These are phyloP conservation scores for Siderastrea radians DNA, from an alignment of 92 coral and sea anemone species.

Conservation along the genomic window DNA sequence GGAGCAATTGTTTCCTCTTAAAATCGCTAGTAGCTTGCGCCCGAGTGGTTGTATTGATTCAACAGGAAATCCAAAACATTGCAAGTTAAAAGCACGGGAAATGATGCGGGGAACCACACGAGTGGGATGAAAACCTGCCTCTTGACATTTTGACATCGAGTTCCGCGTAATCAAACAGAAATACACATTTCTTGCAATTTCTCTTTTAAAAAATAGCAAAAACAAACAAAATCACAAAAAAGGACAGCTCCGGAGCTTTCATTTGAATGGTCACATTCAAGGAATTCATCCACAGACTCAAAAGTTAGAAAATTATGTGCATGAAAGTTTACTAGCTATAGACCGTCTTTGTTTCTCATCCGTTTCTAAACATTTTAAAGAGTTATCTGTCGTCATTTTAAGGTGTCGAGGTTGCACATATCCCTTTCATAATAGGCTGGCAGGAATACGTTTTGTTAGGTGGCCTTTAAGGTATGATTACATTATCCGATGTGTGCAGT, in stretches of 20 bases:
- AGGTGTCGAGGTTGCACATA: no score
- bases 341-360: no score
- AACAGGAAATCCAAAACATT: background rate
- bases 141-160: slow-evolving; percentile 23
- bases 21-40: background rate
- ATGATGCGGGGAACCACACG: background rate
- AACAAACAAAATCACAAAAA: background rate
- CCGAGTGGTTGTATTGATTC: background rate
- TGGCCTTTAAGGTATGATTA: no score
- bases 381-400: background rate
- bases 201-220: background rate
- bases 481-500: no score
- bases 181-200: background rate
- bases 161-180: background rate
- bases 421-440: no score
- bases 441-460: no score
- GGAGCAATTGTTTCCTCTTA: background rate
- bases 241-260: background rate
- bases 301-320: no score
- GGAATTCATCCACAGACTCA: no score
- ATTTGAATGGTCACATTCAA: no score
- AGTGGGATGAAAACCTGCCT: background rate
- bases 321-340: no score
- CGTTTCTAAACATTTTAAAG: background rate
- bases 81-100: background rate